Evolutionary conservation across 2,113 vertebrate species (phyloP).

Genomic region (Puma concolor): DNA sequence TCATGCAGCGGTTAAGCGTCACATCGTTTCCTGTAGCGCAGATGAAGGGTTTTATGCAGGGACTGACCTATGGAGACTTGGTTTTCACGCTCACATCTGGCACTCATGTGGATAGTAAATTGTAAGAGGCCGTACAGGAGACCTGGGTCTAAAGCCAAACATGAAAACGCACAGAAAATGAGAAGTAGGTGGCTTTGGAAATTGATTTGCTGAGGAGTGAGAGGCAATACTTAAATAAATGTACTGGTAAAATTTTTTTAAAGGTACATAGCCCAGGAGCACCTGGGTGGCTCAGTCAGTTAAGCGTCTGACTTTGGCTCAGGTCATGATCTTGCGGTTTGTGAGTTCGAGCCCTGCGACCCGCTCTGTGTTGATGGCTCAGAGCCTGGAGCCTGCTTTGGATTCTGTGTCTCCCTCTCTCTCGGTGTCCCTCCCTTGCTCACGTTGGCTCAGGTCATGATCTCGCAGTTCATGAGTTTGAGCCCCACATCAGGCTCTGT

Average conservation of each 20-base stretch:
- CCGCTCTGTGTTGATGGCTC: too few relatives aligned
- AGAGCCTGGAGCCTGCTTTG: too few relatives aligned
- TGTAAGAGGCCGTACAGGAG: accelerated
- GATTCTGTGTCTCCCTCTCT: too few relatives aligned
- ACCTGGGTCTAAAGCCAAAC: neutral
- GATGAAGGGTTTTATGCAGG: neutral
- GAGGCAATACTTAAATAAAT: neutral
- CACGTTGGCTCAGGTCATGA: too few relatives aligned
- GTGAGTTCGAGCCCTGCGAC: too few relatives aligned
- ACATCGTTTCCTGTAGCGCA: accelerated
- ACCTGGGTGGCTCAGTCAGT: too few relatives aligned
- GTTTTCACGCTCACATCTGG: neutral
- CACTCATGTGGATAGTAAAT: accelerated
- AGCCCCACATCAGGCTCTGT: too few relatives aligned
- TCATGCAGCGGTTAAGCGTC: accelerated
- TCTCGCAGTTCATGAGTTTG: too few relatives aligned
- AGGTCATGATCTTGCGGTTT: too few relatives aligned
- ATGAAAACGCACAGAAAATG: neutral
- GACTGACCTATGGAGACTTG: accelerated
- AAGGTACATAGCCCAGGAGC: neutral
- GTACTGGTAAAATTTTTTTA: too few relatives aligned
- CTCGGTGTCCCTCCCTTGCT: too few relatives aligned
- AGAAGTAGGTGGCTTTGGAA: neutral
- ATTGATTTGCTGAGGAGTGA: neutral
- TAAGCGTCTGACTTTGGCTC: too few relatives aligned